Conservation (phyloP, 1,140 invertebrate genomes). For the Hypsibius dujardini region DNA sequence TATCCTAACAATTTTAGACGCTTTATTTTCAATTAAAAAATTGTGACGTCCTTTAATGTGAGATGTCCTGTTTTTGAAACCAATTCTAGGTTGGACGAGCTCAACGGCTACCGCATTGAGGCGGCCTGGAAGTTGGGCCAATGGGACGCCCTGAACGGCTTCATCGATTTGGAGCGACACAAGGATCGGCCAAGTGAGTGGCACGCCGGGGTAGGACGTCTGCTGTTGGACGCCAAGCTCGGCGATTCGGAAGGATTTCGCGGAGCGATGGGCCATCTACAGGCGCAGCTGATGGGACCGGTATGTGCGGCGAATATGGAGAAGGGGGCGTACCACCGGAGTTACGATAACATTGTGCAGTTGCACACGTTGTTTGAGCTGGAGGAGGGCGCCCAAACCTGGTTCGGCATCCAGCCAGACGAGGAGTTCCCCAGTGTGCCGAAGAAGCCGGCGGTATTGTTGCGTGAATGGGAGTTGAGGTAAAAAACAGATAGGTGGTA, state of each 20-base stretch:
- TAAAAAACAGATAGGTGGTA: no score
- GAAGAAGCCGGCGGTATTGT: neutral
- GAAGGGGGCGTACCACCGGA: constrained; percentile 56
- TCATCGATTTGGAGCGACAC: constrained; percentile 28
- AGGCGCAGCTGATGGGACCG: constrained; percentile 40
- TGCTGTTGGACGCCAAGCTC: constrained; percentile 39
- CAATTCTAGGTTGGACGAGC: no score
- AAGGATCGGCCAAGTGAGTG: constrained; percentile 28
- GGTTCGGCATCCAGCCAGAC: neutral
- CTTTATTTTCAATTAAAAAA: no score
- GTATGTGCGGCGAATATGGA: constrained; percentile 44
- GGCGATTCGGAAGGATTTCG: constrained; percentile 32
- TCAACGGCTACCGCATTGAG: constrained; percentile 46
- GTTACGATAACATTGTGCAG: constrained; percentile 55
- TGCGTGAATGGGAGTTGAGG: neutral
- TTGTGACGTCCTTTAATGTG: no score
- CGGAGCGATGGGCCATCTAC: constrained; percentile 34
- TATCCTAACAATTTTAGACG: no score
- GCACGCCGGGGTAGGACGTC: constrained; percentile 44
- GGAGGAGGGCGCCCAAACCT: neutral
- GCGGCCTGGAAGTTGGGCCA: constrained; percentile 66
- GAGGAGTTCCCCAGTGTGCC: neutral
- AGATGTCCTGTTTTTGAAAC: no score
- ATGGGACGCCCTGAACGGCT: constrained; percentile 56
- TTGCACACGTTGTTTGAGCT: neutral